A percentile compares a stretch with the other conserved stretches of the same genome.
These are phyloP conservation scores for Terebella lapidaria DNA, from an alignment of 2,888 invertebrate genomes.

Conservation along the genomic window DNA sequence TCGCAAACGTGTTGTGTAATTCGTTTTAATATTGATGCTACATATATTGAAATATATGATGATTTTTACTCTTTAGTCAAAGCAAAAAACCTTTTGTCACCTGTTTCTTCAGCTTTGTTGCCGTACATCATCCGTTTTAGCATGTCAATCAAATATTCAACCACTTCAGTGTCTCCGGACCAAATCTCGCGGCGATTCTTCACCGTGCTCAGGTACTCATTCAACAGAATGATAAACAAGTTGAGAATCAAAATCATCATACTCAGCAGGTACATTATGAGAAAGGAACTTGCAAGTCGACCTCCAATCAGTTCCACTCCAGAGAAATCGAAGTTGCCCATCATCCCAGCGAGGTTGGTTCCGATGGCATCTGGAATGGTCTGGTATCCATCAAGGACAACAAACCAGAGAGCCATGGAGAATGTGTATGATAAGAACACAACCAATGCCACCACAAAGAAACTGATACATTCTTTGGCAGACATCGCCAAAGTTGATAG, in stretches of 20 bases:
- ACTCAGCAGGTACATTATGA: conserved; percentile 7
- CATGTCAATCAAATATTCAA: conserved; percentile 1
- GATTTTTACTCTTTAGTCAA: too few relatives aligned
- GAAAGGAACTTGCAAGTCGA: neutral
- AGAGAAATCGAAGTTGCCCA: conserved; percentile 12
- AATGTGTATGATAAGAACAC: conserved; percentile 3
- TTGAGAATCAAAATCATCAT: conserved; percentile 12
- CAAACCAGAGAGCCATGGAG: neutral
- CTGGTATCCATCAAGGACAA: neutral
- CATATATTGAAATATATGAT: too few relatives aligned
- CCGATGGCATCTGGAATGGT: neutral
- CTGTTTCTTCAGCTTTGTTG: too few relatives aligned
- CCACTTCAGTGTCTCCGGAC: conserved; percentile 5
- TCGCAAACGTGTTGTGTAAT: too few relatives aligned
- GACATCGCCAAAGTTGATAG: conserved; percentile 2
- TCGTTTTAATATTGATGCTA: too few relatives aligned
- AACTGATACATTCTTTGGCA: neutral
- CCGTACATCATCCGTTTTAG: neutral
- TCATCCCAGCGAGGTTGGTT: neutral
- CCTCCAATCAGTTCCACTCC: neutral
- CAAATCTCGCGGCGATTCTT: neutral
- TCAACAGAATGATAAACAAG: conserved; percentile 10
- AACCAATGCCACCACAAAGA: neutral
- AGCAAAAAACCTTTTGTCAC: too few relatives aligned
- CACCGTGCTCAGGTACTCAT: conserved; percentile 9